Evolutionary conservation across 2,888 invertebrate genomes (phyloP).

Genomic region (Drepana falcataria): DNA sequence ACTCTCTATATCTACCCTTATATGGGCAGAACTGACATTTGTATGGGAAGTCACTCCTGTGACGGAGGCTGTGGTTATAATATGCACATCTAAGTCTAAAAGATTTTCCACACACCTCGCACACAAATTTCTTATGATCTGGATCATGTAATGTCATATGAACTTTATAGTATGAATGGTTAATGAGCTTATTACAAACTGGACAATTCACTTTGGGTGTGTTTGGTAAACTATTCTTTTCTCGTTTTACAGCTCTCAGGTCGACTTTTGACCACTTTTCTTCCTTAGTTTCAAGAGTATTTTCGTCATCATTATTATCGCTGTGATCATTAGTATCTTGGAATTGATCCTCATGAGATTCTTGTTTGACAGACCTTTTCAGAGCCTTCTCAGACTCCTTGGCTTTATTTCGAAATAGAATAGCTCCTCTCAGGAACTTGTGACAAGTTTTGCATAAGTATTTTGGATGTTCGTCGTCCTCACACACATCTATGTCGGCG

Average conservation of each 20-base stretch:
- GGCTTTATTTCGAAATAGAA: slow-evolving; percentile 48
- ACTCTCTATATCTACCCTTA: slow-evolving; percentile 37
- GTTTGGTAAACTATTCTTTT: slow-evolving; percentile 5
- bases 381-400: slow-evolving; percentile 40
- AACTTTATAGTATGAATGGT: slow-evolving; percentile 44
- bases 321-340: not conserved
- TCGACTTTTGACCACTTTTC: not conserved
- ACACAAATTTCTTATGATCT: slow-evolving; percentile 47
- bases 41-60: slow-evolving; percentile 47
- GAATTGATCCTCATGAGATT: not conserved
- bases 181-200: slow-evolving; percentile 42
- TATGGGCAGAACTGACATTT: slow-evolving; percentile 53
- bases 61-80: slow-evolving; percentile 44
- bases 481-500: slow-evolving; percentile 34
- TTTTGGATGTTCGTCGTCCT: slow-evolving; percentile 45
- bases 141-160: slow-evolving; percentile 53
- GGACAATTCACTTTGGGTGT: slow-evolving; percentile 38
- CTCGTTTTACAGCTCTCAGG: not conserved
- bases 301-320: slow-evolving; percentile 3
- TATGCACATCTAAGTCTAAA: slow-evolving; percentile 48
- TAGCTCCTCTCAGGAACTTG: slow-evolving; percentile 43
- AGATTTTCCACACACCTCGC: slow-evolving; percentile 54
- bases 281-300: slow-evolving; percentile 4
- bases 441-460: slow-evolving; percentile 46
- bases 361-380: slow-evolving; percentile 19